Percentiles rank a stretch among this genome's conserved stretches.
phyloP scores from a whole-genome alignment of 2,113 vertebrate genomes.

The Ciconia maguari region DNA sequence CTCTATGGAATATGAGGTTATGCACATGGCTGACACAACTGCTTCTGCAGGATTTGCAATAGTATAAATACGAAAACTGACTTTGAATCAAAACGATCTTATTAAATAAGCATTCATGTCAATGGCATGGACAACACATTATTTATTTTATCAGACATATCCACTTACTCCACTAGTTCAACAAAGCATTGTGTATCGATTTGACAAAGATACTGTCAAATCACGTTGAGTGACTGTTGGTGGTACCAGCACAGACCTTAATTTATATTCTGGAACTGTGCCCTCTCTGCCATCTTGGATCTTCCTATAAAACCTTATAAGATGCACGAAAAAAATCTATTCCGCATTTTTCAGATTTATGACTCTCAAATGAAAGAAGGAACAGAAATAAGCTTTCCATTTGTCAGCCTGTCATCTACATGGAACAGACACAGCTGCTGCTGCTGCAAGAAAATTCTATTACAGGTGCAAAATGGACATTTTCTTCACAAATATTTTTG shows the following conservation, averaged over 20 bases:
- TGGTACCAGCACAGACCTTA: conserved; percentile 16
- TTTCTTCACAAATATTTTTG: conserved; percentile 23
- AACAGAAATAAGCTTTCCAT: conserved; percentile 63
- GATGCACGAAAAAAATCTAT: conserved; percentile 54
- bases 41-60: background rate
- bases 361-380: conserved; percentile 50
- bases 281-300: conserved; percentile 52
- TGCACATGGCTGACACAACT: background rate
- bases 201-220: conserved; percentile 48
- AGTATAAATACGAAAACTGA: background rate
- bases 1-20: background rate
- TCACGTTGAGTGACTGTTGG: conserved; percentile 12
- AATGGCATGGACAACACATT: background rate
- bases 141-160: conserved; percentile 22
- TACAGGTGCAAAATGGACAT: conserved; percentile 49
- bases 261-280: conserved; percentile 55
- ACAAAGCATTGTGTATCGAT: background rate
- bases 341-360: conserved; percentile 62
- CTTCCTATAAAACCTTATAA: conserved; percentile 47
- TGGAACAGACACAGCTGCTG: conserved; percentile 30
- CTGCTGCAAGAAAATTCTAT: conserved; percentile 41
- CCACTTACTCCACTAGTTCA: background rate
- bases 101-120: conserved; percentile 29
- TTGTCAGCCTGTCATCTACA: conserved; percentile 60
- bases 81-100: background rate